A percentile compares a stretch with the other conserved stretches of the same genome.
phyloP scores from a whole-genome alignment of 2,113 vertebrate genomes.

The Neogobius melanostomus region DNA sequence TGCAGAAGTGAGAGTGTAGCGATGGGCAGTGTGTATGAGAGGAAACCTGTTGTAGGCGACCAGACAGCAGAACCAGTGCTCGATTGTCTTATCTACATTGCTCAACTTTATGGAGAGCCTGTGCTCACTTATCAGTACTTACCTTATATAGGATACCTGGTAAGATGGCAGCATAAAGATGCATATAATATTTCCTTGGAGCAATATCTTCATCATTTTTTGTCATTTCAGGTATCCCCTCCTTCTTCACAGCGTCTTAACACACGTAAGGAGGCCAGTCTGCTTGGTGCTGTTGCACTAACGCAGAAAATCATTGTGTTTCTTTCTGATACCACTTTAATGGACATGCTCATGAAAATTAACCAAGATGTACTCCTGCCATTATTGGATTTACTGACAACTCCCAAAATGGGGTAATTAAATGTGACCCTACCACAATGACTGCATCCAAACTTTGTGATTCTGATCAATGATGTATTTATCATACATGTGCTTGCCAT shows the following conservation, averaged over 20 bases:
- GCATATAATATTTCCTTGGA: not conserved
- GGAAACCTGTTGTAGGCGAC: constrained; percentile 87
- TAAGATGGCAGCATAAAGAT: constrained; percentile 49
- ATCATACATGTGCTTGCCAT: constrained; percentile 14
- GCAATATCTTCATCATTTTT: not conserved
- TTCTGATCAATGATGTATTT: not conserved
- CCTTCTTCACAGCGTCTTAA: constrained; percentile 85
- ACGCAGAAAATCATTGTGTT: constrained; percentile 94
- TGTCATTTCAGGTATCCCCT: constrained; percentile 81
- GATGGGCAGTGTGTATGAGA: constrained; percentile 88
- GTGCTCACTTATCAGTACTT: constrained; percentile 97
- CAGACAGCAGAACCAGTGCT: constrained; percentile 87
- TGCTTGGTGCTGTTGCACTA: constrained; percentile 88
- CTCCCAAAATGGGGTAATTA: constrained; percentile 81
- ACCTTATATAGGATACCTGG: constrained; percentile 96
- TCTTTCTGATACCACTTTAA: constrained; percentile 92
- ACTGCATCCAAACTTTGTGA: not conserved
- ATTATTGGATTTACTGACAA: constrained; percentile 89
- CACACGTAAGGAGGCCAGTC: constrained; percentile 94
- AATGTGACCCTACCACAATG: not conserved
- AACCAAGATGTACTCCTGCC: constrained; percentile 94
- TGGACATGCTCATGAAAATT: constrained; percentile 98
- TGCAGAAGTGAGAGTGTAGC: constrained; percentile 76
- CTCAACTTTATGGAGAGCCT: constrained; percentile 93
- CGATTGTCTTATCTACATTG: constrained; percentile 90